Evolutionary conservation across 2,113 vertebrate species (phyloP).

Genomic region (Pygathrix nemaeus): DNA sequence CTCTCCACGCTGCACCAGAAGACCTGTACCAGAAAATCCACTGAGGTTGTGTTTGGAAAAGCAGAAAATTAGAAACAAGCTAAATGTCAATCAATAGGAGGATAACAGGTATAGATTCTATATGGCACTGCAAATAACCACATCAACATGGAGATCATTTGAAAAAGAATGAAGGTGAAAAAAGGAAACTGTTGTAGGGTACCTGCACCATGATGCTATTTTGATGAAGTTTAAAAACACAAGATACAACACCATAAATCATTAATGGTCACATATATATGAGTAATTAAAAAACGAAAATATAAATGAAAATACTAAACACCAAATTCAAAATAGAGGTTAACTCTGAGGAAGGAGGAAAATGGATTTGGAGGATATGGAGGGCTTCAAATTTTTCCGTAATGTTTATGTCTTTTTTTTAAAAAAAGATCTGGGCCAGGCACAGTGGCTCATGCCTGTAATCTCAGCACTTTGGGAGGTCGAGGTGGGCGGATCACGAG

Average conservation of each 20-base stretch:
- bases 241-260: neutral
- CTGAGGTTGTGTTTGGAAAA: neutral
- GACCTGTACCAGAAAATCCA: neutral
- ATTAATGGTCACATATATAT: neutral
- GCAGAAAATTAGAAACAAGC: neutral
- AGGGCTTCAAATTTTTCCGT: neutral
- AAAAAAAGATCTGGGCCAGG: neutral
- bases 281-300: neutral
- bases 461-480: no score
- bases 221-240: neutral
- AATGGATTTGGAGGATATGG: neutral
- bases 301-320: neutral
- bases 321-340: constrained; percentile 19
- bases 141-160: neutral
- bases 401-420: neutral
- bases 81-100: neutral
- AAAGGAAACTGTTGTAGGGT: neutral
- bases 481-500: no score
- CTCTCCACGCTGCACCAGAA: neutral
- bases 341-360: neutral
- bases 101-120: neutral
- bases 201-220: neutral
- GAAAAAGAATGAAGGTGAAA: neutral
- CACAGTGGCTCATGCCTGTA: no score
- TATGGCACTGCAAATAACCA: neutral